phyloP scores from a whole-genome alignment of 1,140 invertebrate species.

The Alviniconcha marisindica region DNA sequence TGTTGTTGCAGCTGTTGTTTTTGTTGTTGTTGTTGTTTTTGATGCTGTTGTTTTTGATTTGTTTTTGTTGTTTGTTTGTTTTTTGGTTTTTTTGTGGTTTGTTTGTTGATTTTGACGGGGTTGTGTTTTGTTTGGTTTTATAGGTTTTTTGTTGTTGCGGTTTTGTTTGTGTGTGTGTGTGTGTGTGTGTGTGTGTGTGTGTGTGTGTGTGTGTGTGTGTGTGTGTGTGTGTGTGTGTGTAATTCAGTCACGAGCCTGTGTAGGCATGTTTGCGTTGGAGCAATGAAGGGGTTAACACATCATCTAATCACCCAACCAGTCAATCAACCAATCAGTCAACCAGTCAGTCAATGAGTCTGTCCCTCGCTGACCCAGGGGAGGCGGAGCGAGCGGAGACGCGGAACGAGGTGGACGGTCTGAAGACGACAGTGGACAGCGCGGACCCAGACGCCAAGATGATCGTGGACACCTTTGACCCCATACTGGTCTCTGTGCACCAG shows the following conservation, averaged over 20 bases:
- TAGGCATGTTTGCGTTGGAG: no score
- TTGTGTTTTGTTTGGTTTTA: not conserved
- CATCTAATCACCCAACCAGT: no score
- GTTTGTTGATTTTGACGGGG: no score
- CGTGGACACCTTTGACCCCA: slow-evolving; percentile 63
- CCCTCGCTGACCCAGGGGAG: slow-evolving; percentile 29
- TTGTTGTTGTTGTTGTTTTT: no score
- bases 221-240: slow-evolving; percentile 16
- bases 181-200: not conserved
- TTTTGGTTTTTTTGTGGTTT: no score
- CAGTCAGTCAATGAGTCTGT: no score
- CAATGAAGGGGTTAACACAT: no score
- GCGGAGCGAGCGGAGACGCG: slow-evolving; percentile 32
- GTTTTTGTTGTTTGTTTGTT: no score
- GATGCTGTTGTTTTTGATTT: no score
- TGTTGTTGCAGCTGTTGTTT: no score
- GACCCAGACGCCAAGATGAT: slow-evolving; percentile 65
- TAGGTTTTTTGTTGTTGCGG: not conserved
- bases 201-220: slow-evolving; percentile 15
- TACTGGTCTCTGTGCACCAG: slow-evolving; percentile 70
- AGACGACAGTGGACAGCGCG: slow-evolving; percentile 28
- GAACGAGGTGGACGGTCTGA: slow-evolving; percentile 40
- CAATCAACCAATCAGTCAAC: no score
- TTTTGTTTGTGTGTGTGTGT: not conserved
- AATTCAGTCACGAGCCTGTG: no score